Evolutionary conservation across 2,888 invertebrate species (phyloP).

Genomic region (Microdon myrmicae): DNA sequence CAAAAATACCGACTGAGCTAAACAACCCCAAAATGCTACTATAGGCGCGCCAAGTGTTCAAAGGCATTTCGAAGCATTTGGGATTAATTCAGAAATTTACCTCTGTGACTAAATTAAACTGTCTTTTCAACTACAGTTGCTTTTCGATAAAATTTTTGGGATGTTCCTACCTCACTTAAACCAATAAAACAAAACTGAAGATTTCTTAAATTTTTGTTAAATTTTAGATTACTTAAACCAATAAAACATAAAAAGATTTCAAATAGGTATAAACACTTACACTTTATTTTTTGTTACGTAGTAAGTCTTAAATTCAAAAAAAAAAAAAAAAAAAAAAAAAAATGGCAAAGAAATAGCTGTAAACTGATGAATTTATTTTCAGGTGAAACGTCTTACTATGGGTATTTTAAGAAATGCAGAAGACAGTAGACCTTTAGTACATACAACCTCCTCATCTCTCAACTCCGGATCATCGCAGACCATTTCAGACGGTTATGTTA

Average conservation of each 20-base stretch:
- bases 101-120: no score
- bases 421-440: conserved; percentile 81
- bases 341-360: background rate
- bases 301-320: conserved; percentile 51
- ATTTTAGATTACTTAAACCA: background rate
- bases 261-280: no score
- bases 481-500: conserved; percentile 81
- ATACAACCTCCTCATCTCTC: conserved; percentile 72
- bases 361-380: conserved; percentile 17
- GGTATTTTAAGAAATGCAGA: conserved; percentile 76
- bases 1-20: no score
- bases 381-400: conserved; percentile 80
- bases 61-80: no score
- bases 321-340: conserved; percentile 39
- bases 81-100: no score
- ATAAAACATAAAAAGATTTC: no score
- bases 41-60: no score
- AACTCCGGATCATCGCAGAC: conserved; percentile 77
- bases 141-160: no score
- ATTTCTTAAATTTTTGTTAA: background rate
- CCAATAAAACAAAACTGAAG: conserved; percentile 15
- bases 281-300: background rate
- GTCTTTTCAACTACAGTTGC: no score
- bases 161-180: no score
- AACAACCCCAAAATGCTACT: no score